A percentile compares a stretch with the other conserved stretches of the same genome.
These are phyloP conservation scores for Tiliqua scincoides DNA, from an alignment of 2,113 vertebrate species.

Conservation along the genomic window DNA sequence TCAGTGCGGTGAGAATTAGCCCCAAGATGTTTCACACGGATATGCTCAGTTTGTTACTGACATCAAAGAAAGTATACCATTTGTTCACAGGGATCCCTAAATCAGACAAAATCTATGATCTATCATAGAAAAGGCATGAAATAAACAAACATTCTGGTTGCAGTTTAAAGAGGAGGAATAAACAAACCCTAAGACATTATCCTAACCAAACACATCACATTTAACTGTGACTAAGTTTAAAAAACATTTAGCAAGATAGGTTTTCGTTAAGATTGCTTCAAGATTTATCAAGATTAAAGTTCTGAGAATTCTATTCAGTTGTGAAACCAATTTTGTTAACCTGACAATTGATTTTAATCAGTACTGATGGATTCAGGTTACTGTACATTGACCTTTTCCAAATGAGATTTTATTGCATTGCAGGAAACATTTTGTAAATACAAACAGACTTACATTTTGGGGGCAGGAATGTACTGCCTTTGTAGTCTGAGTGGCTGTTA, in stretches of 20 bases:
- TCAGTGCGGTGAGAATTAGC: not conserved
- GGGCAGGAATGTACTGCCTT: not conserved
- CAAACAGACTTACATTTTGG: not conserved
- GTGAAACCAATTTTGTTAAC: conserved; percentile 18
- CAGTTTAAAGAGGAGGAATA: conserved; percentile 33
- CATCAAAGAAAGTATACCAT: not conserved
- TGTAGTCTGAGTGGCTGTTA: conserved; percentile 4
- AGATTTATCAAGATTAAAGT: conserved; percentile 42
- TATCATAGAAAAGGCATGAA: conserved; percentile 4
- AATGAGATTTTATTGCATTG: conserved; percentile 32
- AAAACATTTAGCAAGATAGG: conserved; percentile 35
- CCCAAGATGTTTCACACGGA: not conserved
- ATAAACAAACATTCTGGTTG: conserved; percentile 27
- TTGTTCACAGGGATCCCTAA: conserved; percentile 19
- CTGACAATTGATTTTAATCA: conserved; percentile 51
- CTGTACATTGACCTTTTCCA: conserved; percentile 40
- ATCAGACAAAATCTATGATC: conserved; percentile 32
- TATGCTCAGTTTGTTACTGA: not conserved
- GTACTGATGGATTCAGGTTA: conserved; percentile 26
- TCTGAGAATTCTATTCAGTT: not conserved
- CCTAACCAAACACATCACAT: conserved; percentile 26
- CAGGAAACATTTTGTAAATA: conserved; percentile 36
- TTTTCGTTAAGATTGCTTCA: conserved; percentile 9
- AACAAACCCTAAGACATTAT: conserved; percentile 8
- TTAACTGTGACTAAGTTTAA: conserved; percentile 47